Percentiles rank a stretch among this genome's conserved stretches.
phyloP scores from a whole-genome alignment of 2,113 vertebrate genomes.

The Platichthys flesus region DNA sequence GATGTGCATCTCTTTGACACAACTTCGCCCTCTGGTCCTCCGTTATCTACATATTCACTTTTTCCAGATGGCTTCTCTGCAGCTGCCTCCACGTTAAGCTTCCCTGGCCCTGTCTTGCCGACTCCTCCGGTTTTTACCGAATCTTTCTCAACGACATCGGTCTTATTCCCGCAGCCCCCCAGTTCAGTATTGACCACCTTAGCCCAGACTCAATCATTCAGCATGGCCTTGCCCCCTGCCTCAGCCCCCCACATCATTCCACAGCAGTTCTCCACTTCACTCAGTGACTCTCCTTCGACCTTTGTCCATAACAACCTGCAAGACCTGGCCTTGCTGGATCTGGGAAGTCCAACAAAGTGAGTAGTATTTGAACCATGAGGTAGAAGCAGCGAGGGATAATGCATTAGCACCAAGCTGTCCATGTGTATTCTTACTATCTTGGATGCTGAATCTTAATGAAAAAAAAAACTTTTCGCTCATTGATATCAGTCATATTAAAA shows the following conservation, averaged over 20 bases:
- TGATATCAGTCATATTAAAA: too few relatives aligned
- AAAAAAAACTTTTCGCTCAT: not conserved
- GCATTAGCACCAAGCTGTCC: too few relatives aligned
- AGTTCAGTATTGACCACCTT: not conserved
- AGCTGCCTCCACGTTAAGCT: slow-evolving; percentile 11
- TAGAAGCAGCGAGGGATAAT: not conserved
- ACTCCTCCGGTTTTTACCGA: slow-evolving; percentile 49
- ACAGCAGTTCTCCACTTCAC: slow-evolving; percentile 17
- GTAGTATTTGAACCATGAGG: not conserved
- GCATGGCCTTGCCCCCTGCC: not conserved
- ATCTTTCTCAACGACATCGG: slow-evolving; percentile 30
- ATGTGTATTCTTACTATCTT: too few relatives aligned
- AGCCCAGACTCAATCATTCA: slow-evolving; percentile 11
- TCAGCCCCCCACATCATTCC: not conserved
- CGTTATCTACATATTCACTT: slow-evolving; percentile 29
- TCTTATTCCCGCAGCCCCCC: slow-evolving; percentile 17
- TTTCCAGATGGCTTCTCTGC: slow-evolving; percentile 31
- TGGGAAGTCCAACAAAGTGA: slow-evolving; percentile 68
- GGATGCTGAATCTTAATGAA: too few relatives aligned
- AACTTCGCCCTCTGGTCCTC: slow-evolving; percentile 47
- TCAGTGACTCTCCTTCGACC: slow-evolving; percentile 9
- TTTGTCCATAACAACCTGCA: slow-evolving; percentile 59
- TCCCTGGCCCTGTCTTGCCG: slow-evolving; percentile 58
- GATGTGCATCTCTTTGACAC: slow-evolving; percentile 84
- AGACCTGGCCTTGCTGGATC: slow-evolving; percentile 75